Conservation (phyloP, 2,888 invertebrate species). For the Nezara viridula region DNA sequence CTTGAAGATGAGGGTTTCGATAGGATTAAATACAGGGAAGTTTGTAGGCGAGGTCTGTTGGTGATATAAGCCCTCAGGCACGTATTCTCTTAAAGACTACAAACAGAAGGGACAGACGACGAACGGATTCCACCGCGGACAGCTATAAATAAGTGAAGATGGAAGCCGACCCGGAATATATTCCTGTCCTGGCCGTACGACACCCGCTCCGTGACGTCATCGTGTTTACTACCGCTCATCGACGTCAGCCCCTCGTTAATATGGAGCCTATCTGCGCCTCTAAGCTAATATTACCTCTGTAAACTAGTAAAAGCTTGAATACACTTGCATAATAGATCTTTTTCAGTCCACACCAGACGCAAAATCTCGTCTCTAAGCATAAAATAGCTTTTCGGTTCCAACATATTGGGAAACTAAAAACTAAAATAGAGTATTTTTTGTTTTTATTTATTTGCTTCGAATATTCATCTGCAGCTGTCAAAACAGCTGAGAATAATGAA, state of each 20-base stretch:
- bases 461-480: too few relatives aligned
- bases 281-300: slow-evolving; percentile 1
- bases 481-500: too few relatives aligned
- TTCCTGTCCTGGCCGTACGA: neutral
- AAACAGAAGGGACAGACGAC: neutral
- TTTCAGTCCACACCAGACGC: neutral
- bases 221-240: neutral
- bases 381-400: too few relatives aligned
- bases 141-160: slow-evolving; percentile 10
- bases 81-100: too few relatives aligned
- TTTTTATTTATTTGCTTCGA: too few relatives aligned
- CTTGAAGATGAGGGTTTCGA: too few relatives aligned
- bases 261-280: neutral
- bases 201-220: neutral
- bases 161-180: neutral
- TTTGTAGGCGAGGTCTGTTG: too few relatives aligned
- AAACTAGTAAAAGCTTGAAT: neutral
- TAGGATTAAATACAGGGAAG: too few relatives aligned
- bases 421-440: too few relatives aligned
- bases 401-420: too few relatives aligned
- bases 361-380: neutral
- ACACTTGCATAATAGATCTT: neutral
- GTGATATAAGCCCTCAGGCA: too few relatives aligned
- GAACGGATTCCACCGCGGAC: neutral
- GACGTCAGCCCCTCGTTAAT: neutral